Evolutionary conservation across 1,140 invertebrate species (phyloP), one percentile per base, ranked within the genome.

Genomic region (Cataglyphis hispanica): DNA sequence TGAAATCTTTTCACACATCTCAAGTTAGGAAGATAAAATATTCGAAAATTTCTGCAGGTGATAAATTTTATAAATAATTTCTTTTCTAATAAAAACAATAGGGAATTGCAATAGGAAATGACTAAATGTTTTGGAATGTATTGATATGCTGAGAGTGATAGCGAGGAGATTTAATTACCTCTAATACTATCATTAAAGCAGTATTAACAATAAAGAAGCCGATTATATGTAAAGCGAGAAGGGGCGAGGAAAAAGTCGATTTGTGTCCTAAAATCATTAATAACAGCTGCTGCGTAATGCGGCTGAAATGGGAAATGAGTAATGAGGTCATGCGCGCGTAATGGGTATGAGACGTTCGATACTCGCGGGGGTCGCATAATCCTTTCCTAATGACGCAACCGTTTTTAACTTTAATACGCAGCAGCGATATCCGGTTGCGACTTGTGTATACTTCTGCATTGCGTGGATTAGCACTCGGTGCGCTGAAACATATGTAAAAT

Each of bases 371-470:
- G 27, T 81, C 66, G 81, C 85, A 87, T 92, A 91, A 92, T 92
- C 92, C 90, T 72, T 86, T 86, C 78, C 78, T 92, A 92, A 92
- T 92, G 91, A 92, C 89, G 78, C 85, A 53, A 77, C 86, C 70
- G 86, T 89, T 92, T 92, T 92, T 89, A 87, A 72, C 90, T 84
- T 87, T 90, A 91, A 90, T 89, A 90, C 83, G 84, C 27, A 80
- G 74, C 75, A 83, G 64, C 58, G 84, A 61, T 40, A 58, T 7
- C 50, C 43, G 40, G 40, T 13, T 43, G 50, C 58, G 27, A 70
- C 13, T 43, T 69, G 67, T 74, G 3, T 46, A 58, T 87, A 31
- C 31, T 31, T 31, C 2, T 86, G 80, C 84, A 66, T 53, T 53
- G 37, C 43, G 34, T 56, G 46, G 87, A 89, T 89, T 88, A 89